Evolutionary conservation across 2,797 vertebrate species (phyloP).

Genomic region (Benthosema pterotum): DNA sequence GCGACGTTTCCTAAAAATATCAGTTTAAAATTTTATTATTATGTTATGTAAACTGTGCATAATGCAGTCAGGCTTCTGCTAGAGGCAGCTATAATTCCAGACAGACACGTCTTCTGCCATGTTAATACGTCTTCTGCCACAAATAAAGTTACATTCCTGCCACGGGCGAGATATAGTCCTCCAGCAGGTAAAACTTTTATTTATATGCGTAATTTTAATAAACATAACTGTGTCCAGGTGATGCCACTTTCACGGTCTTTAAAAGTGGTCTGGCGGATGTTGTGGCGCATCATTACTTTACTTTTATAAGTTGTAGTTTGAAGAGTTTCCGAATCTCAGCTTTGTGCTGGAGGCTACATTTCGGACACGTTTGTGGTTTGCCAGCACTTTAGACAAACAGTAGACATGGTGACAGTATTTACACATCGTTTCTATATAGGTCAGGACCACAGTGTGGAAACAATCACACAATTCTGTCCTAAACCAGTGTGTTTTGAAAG

Average conservation of each 20-base stretch:
- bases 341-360: not conserved
- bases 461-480: not conserved
- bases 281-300: not conserved
- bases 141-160: slow-evolving; percentile 24
- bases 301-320: not conserved
- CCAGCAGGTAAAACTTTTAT: slow-evolving; percentile 69
- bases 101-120: slow-evolving; percentile 45
- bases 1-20: rapidly evolving
- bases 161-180: slow-evolving; percentile 40
- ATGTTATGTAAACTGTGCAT: slow-evolving; percentile 50
- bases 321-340: not conserved
- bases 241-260: not conserved
- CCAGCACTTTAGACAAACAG: slow-evolving; percentile 25
- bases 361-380: not conserved
- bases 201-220: slow-evolving; percentile 1
- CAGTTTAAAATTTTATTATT: not conserved
- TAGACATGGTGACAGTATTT: slow-evolving; percentile 4
- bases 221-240: rapidly evolving
- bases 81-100: slow-evolving; percentile 4
- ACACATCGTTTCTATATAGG: not conserved
- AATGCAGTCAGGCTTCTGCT: slow-evolving; percentile 45
- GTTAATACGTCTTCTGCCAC: no score
- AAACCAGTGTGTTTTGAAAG: not conserved
- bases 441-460: no score
- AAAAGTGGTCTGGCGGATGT: not conserved